A percentile compares a stretch with the other conserved stretches of the same genome.
Conservation (phyloP, 2,797 vertebrate species). For the Semaprochilodus insignis region DNA sequence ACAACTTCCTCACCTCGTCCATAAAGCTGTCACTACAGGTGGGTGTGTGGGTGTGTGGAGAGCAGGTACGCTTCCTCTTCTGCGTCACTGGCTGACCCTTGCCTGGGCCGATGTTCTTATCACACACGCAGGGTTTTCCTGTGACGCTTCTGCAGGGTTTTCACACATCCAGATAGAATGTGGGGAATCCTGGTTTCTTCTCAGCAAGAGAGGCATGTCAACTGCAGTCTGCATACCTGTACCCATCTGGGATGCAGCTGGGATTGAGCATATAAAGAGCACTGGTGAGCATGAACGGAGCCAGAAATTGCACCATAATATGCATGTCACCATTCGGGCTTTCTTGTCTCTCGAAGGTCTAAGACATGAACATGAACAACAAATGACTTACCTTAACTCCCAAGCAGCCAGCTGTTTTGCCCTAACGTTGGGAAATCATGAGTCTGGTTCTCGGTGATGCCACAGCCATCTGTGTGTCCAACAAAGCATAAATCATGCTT, state of each 20-base stretch:
- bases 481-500: background rate
- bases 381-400: background rate
- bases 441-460: background rate
- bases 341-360: background rate
- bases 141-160: constrained; percentile 71
- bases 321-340: constrained; percentile 30
- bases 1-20: constrained; percentile 41
- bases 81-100: constrained; percentile 75
- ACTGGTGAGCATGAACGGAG: constrained; percentile 32
- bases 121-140: constrained; percentile 64
- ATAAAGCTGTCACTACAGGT: constrained; percentile 58
- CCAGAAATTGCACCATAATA: constrained; percentile 37
- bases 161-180: constrained; percentile 76
- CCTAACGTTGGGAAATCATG: background rate
- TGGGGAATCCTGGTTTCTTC: constrained; percentile 71
- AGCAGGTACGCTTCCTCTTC: constrained; percentile 56
- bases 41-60: constrained; percentile 46
- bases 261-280: constrained; percentile 30
- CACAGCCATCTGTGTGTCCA: background rate
- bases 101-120: constrained; percentile 57
- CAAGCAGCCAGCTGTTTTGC: background rate
- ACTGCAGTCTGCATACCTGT: constrained; percentile 33
- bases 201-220: constrained; percentile 60
- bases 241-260: constrained; percentile 65
- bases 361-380: background rate